Evolutionary conservation across 2,113 vertebrate species (phyloP).

Genomic region (Leptosomus discolor): DNA sequence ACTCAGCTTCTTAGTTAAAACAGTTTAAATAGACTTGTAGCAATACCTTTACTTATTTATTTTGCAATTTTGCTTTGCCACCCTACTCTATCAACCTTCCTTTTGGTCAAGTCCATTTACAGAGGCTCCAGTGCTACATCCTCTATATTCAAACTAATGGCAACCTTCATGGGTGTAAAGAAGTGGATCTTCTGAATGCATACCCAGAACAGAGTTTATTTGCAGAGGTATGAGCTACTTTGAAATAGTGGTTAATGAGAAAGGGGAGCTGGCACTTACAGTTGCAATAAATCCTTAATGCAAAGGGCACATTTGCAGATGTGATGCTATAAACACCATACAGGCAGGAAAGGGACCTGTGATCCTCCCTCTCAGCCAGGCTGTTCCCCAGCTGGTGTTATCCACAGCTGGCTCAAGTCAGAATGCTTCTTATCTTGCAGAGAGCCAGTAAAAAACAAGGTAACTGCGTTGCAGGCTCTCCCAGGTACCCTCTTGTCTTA

Average conservation of each 20-base stretch:
- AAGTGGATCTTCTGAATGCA: not conserved
- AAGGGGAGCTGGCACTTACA: not conserved
- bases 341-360: not conserved
- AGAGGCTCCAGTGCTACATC: not conserved
- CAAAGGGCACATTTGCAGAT: rapidly evolving
- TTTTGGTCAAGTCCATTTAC: not conserved
- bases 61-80: not conserved
- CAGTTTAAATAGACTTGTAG: not conserved
- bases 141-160: not conserved
- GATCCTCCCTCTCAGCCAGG: not conserved
- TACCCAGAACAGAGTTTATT: not conserved
- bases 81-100: not conserved
- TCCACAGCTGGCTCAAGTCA: not conserved
- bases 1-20: not conserved
- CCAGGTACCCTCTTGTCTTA: not conserved
- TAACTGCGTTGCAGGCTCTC: not conserved
- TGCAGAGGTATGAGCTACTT: not conserved
- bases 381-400: not conserved
- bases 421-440: not conserved
- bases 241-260: not conserved
- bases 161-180: not conserved
- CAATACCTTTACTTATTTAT: not conserved
- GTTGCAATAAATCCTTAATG: not conserved
- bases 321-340: not conserved
- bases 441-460: not conserved